A percentile compares a stretch with the other conserved stretches of the same genome.
Evolutionary conservation across 2,113 vertebrate species (phyloP).

Genomic region (Antechinus flavipes): DNA sequence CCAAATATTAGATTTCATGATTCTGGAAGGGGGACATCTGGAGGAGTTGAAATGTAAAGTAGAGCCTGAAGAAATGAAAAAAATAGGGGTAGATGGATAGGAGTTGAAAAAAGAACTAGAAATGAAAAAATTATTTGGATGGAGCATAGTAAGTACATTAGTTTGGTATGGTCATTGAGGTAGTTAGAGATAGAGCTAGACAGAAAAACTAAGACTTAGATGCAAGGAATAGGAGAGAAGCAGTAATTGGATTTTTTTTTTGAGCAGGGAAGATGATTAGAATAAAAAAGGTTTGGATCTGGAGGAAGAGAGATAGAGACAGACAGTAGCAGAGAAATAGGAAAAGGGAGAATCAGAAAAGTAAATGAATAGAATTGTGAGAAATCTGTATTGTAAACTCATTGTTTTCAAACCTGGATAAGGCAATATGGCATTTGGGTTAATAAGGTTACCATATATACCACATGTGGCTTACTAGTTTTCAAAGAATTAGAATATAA

Average conservation of each 20-base stretch:
- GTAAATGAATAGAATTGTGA: neutral
- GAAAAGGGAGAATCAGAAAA: neutral
- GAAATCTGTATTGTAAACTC: neutral
- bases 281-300: neutral
- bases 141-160: neutral
- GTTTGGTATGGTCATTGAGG: neutral
- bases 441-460: neutral
- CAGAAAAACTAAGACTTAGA: neutral
- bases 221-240: neutral
- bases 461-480: neutral
- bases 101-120: neutral
- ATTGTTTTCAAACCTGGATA: neutral
- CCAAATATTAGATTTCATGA: neutral
- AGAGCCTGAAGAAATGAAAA: neutral
- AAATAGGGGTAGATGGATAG: neutral
- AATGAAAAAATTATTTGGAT: neutral
- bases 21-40: neutral
- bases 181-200: neutral
- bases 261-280: neutral
- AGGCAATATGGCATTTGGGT: neutral
- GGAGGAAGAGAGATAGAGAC: neutral
- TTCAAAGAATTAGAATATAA: conserved; percentile 1
- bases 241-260: neutral
- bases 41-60: neutral
- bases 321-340: neutral